A percentile compares a stretch with the other conserved stretches of the same genome.
These are phyloP conservation scores for Bos javanicus DNA, from an alignment of 2,113 vertebrate species.

Conservation along the genomic window DNA sequence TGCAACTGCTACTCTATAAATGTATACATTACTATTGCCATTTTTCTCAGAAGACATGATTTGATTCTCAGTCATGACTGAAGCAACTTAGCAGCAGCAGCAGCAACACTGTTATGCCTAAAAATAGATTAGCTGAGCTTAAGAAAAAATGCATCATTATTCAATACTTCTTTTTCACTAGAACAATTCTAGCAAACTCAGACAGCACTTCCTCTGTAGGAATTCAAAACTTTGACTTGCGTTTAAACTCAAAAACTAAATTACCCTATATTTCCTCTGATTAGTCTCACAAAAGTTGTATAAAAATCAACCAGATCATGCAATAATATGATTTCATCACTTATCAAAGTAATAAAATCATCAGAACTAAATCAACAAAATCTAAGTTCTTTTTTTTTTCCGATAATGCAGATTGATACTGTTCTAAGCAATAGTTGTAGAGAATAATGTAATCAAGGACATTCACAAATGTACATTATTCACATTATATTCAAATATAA, in stretches of 20 bases:
- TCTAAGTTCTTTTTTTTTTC: background rate
- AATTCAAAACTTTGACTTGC: background rate
- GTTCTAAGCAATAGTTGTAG: background rate
- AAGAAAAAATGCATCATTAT: slow-evolving; percentile 24
- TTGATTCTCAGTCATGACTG: slow-evolving; percentile 16
- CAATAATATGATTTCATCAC: background rate
- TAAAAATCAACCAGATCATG: background rate
- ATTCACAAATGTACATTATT: background rate
- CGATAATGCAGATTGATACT: background rate
- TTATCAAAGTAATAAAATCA: slow-evolving; percentile 16
- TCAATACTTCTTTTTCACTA: background rate
- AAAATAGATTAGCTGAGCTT: slow-evolving; percentile 49
- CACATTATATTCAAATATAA: background rate
- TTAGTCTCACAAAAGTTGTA: background rate
- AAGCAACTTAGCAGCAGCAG: background rate
- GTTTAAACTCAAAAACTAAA: slow-evolving; percentile 40
- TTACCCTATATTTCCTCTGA: background rate
- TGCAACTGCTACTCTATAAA: background rate
- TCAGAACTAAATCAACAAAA: slow-evolving; percentile 4
- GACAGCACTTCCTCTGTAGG: background rate
- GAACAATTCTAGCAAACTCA: background rate
- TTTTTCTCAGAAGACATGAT: background rate
- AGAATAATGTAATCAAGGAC: background rate
- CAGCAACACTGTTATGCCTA: background rate
- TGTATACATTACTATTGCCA: background rate